phyloP scores from a whole-genome alignment of 92 coral and sea anemone genomes.

The Paragorgia papillata region DNA sequence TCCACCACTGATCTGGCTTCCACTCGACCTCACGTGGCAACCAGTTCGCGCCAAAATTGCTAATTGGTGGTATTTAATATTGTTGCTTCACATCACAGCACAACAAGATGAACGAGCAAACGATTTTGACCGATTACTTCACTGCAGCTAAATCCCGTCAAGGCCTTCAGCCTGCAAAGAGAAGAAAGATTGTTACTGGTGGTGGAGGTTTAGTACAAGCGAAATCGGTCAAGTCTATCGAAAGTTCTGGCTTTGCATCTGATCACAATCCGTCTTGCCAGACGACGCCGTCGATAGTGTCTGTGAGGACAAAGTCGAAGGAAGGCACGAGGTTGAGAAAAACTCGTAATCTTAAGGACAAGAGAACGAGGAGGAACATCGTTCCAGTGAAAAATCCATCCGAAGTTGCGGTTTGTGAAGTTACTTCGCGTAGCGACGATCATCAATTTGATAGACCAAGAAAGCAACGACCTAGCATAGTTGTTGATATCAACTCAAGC shows the following conservation, averaged over 20 bases:
- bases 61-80: no score
- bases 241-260: neutral
- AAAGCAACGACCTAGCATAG: slow-evolving; percentile 26
- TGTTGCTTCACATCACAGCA: no score
- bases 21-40: slow-evolving; percentile 13
- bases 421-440: slow-evolving; percentile 82
- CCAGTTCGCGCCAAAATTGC: no score
- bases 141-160: slow-evolving; percentile 74
- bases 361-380: slow-evolving; percentile 37
- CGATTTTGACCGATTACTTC: slow-evolving; percentile 84
- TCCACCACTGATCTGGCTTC: no score
- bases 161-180: slow-evolving; percentile 87
- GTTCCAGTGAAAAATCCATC: slow-evolving; percentile 4
- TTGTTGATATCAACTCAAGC: slow-evolving; percentile 51
- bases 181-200: slow-evolving; percentile 78
- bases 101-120: slow-evolving; percentile 77
- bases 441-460: slow-evolving; percentile 66
- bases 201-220: slow-evolving; percentile 4
- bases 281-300: slow-evolving; percentile 26
- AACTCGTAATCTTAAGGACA: slow-evolving; percentile 37
- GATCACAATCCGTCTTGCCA: slow-evolving; percentile 18
- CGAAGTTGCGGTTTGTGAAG: slow-evolving; percentile 50
- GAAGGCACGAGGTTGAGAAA: slow-evolving; percentile 45
- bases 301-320: slow-evolving; percentile 32
- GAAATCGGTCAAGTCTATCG: slow-evolving; percentile 1